These are phyloP conservation scores for Ameiurus melas DNA, from an alignment of 2,113 vertebrate genomes.

Conservation along the genomic window DNA sequence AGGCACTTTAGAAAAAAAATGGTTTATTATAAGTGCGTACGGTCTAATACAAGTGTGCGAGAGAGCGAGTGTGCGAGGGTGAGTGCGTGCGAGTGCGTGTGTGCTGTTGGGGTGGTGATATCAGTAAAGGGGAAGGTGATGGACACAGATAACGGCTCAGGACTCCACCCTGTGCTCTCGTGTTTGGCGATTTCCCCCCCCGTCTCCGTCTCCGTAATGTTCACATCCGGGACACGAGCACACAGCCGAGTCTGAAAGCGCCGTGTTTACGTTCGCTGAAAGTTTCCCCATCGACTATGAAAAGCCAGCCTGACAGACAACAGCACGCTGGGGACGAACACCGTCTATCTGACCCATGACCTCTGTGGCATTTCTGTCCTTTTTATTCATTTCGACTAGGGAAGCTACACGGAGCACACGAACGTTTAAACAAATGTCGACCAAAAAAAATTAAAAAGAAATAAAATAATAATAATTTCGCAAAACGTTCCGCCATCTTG, in stretches of 20 bases:
- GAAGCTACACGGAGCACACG: not conserved
- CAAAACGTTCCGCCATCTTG: not conserved
- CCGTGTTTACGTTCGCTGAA: not conserved
- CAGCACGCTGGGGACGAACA: not conserved
- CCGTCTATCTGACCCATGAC: not conserved
- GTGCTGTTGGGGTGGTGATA: conserved; percentile 16
- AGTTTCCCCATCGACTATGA: not conserved
- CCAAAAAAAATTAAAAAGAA: no score
- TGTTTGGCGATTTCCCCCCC: not conserved
- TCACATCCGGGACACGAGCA: not conserved
- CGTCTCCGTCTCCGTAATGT: not conserved
- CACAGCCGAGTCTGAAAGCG: not conserved
- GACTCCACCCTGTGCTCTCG: conserved; percentile 36
- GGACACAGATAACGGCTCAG: conserved; percentile 39
- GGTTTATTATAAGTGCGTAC: no score
- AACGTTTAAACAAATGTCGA: not conserved
- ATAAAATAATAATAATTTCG: no score
- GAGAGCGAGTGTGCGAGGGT: not conserved
- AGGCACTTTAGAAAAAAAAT: no score
- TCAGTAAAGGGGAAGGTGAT: conserved; percentile 43
- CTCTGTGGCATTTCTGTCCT: not conserved
- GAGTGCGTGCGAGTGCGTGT: not conserved
- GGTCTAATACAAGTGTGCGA: not conserved
- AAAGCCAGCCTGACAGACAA: no score
- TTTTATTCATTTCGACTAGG: not conserved